Evolutionary conservation across 2,797 vertebrate genomes (phyloP).

Genomic region (Poecile montanus): DNA sequence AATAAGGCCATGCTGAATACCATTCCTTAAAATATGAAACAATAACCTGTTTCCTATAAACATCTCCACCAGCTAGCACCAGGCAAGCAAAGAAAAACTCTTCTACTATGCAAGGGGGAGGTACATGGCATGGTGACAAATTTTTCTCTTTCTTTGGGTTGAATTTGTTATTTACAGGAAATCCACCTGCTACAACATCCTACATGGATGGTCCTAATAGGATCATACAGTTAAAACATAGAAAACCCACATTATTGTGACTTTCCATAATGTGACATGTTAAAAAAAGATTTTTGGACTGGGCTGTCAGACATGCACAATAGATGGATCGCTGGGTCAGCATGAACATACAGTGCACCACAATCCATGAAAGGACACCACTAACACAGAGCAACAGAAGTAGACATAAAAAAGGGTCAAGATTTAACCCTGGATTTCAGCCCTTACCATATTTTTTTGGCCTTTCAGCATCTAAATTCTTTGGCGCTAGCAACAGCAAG

Average conservation of each 20-base stretch:
- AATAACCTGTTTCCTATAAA: background rate
- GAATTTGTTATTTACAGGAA: slow-evolving; percentile 7
- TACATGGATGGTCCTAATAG: background rate
- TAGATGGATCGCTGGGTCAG: background rate
- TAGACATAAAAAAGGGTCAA: background rate
- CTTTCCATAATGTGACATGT: background rate
- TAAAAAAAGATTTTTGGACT: slow-evolving; percentile 27
- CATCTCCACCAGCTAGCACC: background rate
- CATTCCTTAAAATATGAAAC: background rate
- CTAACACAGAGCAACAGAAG: background rate
- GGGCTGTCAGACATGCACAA: background rate
- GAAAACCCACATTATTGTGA: slow-evolving; percentile 26
- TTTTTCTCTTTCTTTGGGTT: background rate
- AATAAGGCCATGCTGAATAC: background rate
- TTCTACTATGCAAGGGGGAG: background rate
- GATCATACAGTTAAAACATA: background rate
- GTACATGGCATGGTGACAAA: background rate
- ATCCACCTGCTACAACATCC: background rate
- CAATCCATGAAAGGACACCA: background rate
- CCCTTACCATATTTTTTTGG: background rate
- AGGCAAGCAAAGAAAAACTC: background rate
- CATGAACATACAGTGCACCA: background rate
- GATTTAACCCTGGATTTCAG: background rate
- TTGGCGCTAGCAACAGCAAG: background rate
- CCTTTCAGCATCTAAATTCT: background rate